Percentiles rank a stretch among this genome's conserved stretches.
These are phyloP conservation scores for Podilymbus podiceps DNA, from an alignment of 2,113 vertebrate genomes.

Conservation along the genomic window DNA sequence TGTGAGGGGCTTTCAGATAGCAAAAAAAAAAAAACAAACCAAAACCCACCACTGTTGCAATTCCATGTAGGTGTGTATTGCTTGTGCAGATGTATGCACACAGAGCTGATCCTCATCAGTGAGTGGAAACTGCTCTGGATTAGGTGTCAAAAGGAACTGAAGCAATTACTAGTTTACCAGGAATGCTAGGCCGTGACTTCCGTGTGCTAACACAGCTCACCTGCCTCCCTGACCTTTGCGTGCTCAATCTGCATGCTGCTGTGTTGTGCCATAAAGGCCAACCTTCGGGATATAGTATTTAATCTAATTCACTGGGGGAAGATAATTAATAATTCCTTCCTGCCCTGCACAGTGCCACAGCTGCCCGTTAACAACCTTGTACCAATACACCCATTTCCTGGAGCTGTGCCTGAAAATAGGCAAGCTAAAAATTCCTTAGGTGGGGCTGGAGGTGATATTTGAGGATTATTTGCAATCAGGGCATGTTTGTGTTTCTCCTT, in stretches of 20 bases:
- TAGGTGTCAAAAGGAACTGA: background rate
- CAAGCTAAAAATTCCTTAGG: background rate
- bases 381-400: background rate
- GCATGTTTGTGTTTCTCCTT: background rate
- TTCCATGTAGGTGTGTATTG: background rate
- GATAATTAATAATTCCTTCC: background rate
- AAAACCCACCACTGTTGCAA: background rate
- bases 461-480: background rate
- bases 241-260: background rate
- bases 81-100: background rate
- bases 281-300: background rate
- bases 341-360: background rate
- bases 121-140: background rate
- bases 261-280: background rate
- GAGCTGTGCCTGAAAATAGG: background rate
- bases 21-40: background rate
- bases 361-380: background rate
- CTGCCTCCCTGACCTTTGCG: background rate
- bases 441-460: background rate
- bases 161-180: background rate
- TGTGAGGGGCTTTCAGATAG: background rate
- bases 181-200: background rate
- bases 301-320: background rate
- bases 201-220: background rate
- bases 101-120: background rate